Base-by-base conservation (phyloP, 2,888 invertebrate species). In the Neria commutata region DNA sequence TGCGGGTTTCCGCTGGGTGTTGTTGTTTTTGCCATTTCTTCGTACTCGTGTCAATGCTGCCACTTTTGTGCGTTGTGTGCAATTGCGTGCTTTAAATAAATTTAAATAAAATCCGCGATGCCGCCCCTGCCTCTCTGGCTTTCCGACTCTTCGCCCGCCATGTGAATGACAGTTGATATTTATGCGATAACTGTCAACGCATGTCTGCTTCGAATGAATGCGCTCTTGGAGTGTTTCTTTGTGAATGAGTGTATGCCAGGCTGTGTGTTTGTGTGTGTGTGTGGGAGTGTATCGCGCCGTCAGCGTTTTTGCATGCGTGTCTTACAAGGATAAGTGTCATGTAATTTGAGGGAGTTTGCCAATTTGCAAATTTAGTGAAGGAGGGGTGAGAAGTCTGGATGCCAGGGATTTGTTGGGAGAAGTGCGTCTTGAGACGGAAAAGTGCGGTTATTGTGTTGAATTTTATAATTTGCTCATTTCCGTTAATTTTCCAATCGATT, bases 141-240 rank as follows among this genome's bases (percentile, higher is more conserved):
- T n/a, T n/a, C n/a, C n/a, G n/a, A n/a, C n/a, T n/a, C n/a, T 37
- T 4, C 37, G 37, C 5, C 5, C 42, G 21, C 42, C 17, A 14
- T 8, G 42, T 71, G 69, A 71, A 67, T 71, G 75, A 74, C 73
- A 68, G 66, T 66, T 62, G 61, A 65, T 65, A 60, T 64, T 42
- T 42, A 19, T 63, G 63, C 73, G 67, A 72, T 65, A 72, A 72
- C 73, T 74, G 67, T 72, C 62, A 66, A 54, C 68, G 68, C 64
- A 71, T 72, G 73, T 59, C 51, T 37, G 14, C 10, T 23, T 26
- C 25, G 19, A 10, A 11, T 45, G 25, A 26, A 24, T 37, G 50
- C 10, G 42, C 11, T 48, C 24, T 42, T 37, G 46, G 4, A 52
- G 62, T 65, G 58, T 59, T 54, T 54, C 60, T 60, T 58, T n/a